A percentile compares a stretch with the other conserved stretches of the same genome.
These are phyloP conservation scores for Bolinopsis microptera DNA, from an alignment of 37 sponge, comb jelly and placozoan species.

Conservation along the genomic window DNA sequence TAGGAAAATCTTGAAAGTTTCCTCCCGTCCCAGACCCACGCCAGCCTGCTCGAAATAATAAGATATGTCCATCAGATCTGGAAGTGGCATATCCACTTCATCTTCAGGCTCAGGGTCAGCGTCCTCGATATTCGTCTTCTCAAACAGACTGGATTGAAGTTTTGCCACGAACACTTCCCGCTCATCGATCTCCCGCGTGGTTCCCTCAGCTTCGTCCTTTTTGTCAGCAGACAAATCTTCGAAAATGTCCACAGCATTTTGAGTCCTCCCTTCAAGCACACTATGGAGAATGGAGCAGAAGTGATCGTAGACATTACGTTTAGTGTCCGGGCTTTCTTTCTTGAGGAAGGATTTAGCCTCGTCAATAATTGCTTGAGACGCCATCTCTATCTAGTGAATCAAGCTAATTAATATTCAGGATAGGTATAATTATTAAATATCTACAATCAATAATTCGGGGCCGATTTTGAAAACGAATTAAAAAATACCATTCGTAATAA, in stretches of 20 bases:
- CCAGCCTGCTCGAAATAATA: conserved; percentile 87
- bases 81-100: conserved; percentile 83
- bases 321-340: conserved; percentile 68
- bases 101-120: conserved; percentile 79
- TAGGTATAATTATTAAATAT: too few relatives aligned
- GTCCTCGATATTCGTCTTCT: conserved; percentile 67
- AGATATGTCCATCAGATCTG: conserved; percentile 80
- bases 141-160: conserved; percentile 77
- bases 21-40: conserved; percentile 83
- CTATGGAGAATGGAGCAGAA: conserved; percentile 11
- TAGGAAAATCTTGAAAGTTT: conserved; percentile 77
- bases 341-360: conserved; percentile 86
- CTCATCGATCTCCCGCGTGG: conserved; percentile 69
- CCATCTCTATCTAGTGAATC: not conserved
- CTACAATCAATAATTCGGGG: too few relatives aligned
- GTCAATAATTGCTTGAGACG: conserved; percentile 61
- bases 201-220: conserved; percentile 30
- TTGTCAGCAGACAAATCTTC: conserved; percentile 3
- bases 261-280: conserved; percentile 9
- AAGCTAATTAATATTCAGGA: too few relatives aligned
- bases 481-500: too few relatives aligned
- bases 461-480: too few relatives aligned
- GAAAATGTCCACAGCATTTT: conserved; percentile 13
- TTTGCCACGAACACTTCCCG: conserved; percentile 73
- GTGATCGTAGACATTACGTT: conserved; percentile 60